Conservation (phyloP, 2,797 vertebrate genomes). For the Pangasius sanitwongsei region DNA sequence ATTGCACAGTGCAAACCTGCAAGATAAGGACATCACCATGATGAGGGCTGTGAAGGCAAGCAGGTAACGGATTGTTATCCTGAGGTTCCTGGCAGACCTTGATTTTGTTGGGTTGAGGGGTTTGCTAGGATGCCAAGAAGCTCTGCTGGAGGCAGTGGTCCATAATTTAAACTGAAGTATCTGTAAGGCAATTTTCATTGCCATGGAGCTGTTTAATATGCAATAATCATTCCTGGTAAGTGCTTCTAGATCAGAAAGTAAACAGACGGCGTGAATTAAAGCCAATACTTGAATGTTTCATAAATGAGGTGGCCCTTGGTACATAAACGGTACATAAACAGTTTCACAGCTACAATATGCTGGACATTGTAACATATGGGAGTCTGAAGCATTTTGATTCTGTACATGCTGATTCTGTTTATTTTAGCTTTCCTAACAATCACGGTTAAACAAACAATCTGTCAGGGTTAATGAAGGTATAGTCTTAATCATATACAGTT, state of each 20-base stretch:
- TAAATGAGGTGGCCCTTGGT: not conserved
- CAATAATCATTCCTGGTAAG: conserved; percentile 1
- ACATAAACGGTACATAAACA: not conserved
- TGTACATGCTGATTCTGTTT: not conserved
- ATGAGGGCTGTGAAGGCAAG: not conserved
- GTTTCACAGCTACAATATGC: not conserved
- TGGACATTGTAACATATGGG: conserved; percentile 33
- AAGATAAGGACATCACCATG: not conserved
- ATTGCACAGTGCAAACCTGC: not conserved
- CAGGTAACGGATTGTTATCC: conserved; percentile 10
- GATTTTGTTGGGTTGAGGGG: not conserved
- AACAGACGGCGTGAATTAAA: conserved; percentile 56
- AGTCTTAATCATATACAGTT: not conserved
- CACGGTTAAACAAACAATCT: not conserved
- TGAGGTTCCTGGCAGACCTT: not conserved
- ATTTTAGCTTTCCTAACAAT: not conserved
- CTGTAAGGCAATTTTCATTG: not conserved
- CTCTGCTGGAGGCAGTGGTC: conserved; percentile 5
- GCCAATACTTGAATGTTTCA: not conserved
- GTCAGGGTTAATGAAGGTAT: not conserved
- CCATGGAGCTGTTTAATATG: conserved; percentile 7
- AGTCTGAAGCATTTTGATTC: not conserved
- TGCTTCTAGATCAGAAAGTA: conserved; percentile 50
- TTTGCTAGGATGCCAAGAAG: conserved; percentile 5
- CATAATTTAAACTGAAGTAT: not conserved